Conservation (phyloP, 1,140 invertebrate genomes). For the Oscheius sp. region DNA sequence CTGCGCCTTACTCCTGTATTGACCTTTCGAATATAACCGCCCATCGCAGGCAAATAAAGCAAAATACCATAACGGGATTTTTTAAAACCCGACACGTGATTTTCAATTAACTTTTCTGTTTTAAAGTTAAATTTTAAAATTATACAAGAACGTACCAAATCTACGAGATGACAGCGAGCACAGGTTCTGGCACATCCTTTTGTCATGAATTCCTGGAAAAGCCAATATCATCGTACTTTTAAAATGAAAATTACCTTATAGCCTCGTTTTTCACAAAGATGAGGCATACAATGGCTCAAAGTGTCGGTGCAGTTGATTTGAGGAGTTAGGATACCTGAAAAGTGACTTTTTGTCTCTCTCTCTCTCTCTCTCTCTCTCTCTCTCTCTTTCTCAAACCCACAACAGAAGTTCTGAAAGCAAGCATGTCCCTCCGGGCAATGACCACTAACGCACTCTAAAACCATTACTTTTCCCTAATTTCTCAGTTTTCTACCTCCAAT, state of each 20-base stretch:
- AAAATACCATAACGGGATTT: no score
- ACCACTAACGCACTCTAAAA: conserved; percentile 34
- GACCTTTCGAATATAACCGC: no score
- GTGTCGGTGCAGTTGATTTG: conserved; percentile 35
- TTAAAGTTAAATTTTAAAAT: no score
- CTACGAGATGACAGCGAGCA: conserved; percentile 25
- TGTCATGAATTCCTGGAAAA: conserved; percentile 41
- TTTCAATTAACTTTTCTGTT: no score
- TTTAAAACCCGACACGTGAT: no score
- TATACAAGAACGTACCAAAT: conserved; percentile 13
- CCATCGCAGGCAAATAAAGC: no score
- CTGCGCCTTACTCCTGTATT: not conserved
- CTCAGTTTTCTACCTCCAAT: conserved; percentile 25
- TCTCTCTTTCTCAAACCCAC: no score
- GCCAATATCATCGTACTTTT: no score
- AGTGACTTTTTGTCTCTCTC: not conserved
- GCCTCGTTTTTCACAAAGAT: conserved; percentile 30
- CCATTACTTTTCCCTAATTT: not conserved
- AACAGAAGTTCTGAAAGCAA: conserved; percentile 29
- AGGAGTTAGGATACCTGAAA: conserved; percentile 33
- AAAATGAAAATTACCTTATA: no score
- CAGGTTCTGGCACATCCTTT: conserved; percentile 28
- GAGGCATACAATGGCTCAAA: conserved; percentile 13
- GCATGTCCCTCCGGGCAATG: conserved; percentile 32
- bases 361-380: no score